Conservation (phyloP, 37 sponge, comb jelly and placozoan species). For the Aplysina aerophoba region DNA sequence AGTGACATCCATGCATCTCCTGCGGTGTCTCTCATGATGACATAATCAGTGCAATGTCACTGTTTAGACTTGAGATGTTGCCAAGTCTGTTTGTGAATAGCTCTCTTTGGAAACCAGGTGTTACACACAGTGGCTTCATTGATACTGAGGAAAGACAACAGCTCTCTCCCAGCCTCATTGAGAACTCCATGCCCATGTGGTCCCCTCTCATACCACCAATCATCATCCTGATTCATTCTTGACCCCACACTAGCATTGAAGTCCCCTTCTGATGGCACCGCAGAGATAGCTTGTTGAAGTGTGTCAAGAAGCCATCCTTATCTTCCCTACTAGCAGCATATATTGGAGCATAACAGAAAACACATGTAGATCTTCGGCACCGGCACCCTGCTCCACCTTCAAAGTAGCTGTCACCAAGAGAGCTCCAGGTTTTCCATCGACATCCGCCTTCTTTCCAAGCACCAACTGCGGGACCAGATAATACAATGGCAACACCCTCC, state of each 20-base stretch:
- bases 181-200: conserved; percentile 11
- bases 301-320: conserved; percentile 16
- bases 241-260: conserved; percentile 31
- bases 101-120: conserved; percentile 47
- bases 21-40: conserved; percentile 29
- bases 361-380: not conserved
- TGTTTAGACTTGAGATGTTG: conserved; percentile 19
- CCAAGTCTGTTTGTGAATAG: conserved; percentile 50
- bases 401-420: conserved; percentile 16
- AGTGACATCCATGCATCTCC: conserved; percentile 39
- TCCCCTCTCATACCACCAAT: conserved; percentile 30
- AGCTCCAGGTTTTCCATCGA: conserved; percentile 68
- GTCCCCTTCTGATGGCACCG: not conserved
- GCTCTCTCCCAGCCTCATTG: conserved; percentile 37
- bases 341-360: conserved; percentile 35
- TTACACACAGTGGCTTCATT: conserved; percentile 44
- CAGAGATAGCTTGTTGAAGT: conserved; percentile 6
- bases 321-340: conserved; percentile 31
- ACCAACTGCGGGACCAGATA: conserved; percentile 28
- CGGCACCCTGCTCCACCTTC: not conserved
- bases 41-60: conserved; percentile 50
- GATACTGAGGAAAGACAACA: conserved; percentile 29
- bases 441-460: conserved; percentile 46
- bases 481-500: conserved; percentile 53
- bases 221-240: conserved; percentile 1